Conservation (phyloP, 2,888 invertebrate species). For the Spodoptera littoralis region DNA sequence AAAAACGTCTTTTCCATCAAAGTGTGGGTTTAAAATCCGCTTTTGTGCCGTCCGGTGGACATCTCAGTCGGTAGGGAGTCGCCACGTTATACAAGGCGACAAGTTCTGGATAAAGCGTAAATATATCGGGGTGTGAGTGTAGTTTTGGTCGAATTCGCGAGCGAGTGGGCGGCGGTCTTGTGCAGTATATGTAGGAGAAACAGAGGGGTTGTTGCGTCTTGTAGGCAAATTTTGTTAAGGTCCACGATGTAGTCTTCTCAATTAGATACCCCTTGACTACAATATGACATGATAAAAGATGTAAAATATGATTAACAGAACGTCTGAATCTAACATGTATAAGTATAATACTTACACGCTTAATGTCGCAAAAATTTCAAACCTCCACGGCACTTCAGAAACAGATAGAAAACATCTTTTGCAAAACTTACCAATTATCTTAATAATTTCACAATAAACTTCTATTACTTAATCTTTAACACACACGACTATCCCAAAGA, state of each 20-base stretch:
- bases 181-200: conserved; percentile 62
- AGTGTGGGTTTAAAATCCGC: conserved; percentile 20
- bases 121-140: conserved; percentile 82
- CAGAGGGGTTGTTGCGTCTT: conserved; percentile 30
- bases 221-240: background rate
- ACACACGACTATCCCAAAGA: conserved; percentile 15
- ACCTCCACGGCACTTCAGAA: no score
- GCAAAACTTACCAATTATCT: no score
- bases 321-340: no score
- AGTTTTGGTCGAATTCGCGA: conserved; percentile 82
- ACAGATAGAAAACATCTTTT: no score
- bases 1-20: conserved; percentile 30
- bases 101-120: conserved; percentile 79
- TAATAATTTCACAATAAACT: no score
- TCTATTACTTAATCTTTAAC: conserved; percentile 6
- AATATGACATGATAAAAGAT: no score
- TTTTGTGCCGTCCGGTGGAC: conserved; percentile 25
- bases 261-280: no score
- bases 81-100: conserved; percentile 66
- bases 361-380: no score
- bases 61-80: conserved; percentile 39
- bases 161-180: conserved; percentile 74
- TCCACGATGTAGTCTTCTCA: no score
- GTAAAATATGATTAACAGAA: no score
- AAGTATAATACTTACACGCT: no score